Evolutionary conservation across 2,888 invertebrate genomes (phyloP).

Genomic region (Octodonta nipae): DNA sequence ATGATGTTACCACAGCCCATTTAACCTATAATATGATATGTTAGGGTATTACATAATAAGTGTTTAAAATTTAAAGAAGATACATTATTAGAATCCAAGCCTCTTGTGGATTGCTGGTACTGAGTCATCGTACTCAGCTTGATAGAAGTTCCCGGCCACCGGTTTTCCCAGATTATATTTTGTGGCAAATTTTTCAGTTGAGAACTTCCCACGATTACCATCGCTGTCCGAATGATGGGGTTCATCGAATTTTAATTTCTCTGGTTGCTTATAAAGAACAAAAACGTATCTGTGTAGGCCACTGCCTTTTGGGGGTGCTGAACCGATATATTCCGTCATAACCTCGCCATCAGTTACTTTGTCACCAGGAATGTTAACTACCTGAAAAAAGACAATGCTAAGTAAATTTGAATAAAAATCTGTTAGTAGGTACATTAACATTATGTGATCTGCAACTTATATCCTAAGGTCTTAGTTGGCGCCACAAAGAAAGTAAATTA

Average conservation of each 20-base stretch:
- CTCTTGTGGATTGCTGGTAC: slow-evolving; percentile 8
- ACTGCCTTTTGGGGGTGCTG: slow-evolving; percentile 60
- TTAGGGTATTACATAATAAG: too few relatives aligned
- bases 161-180: slow-evolving; percentile 46
- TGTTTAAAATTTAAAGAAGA: too few relatives aligned
- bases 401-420: too few relatives aligned
- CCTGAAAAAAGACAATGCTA: slow-evolving; percentile 11
- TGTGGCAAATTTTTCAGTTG: slow-evolving; percentile 41
- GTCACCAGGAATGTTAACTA: slow-evolving; percentile 54
- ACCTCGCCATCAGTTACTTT: slow-evolving; percentile 50
- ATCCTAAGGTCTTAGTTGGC: too few relatives aligned
- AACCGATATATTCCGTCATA: slow-evolving; percentile 49
- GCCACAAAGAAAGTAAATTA: too few relatives aligned
- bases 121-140: slow-evolving; percentile 27
- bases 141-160: slow-evolving; percentile 48
- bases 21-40: too few relatives aligned
- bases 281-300: slow-evolving; percentile 62
- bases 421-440: too few relatives aligned
- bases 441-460: too few relatives aligned
- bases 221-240: slow-evolving; percentile 37
- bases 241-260: slow-evolving; percentile 32
- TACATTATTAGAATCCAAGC: slow-evolving; percentile 9
- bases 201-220: slow-evolving; percentile 44
- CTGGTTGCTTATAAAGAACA: slow-evolving; percentile 53
- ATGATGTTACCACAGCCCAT: too few relatives aligned